Percentiles rank a stretch among this genome's conserved stretches.
phyloP scores from a whole-genome alignment of 2,113 vertebrate genomes.

The Nerophis lumbriciformis region DNA sequence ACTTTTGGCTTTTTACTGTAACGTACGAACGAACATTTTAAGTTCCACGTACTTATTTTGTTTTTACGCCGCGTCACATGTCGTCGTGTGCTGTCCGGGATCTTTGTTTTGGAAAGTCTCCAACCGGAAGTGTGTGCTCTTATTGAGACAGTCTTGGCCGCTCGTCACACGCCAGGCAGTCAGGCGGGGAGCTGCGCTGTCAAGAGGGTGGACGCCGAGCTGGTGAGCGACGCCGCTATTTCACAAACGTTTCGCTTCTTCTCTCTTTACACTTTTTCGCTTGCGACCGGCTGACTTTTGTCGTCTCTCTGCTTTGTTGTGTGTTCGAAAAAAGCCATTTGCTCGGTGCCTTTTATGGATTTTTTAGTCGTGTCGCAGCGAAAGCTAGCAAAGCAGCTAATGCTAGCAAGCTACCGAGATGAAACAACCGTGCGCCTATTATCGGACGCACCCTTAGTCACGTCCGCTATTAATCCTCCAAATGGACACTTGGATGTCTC shows the following conservation, averaged over 20 bases:
- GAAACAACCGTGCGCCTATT: constrained; percentile 30
- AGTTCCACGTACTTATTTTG: too few relatives aligned
- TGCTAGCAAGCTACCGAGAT: constrained; percentile 42
- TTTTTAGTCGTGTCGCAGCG: constrained; percentile 60
- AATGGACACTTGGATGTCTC: too few relatives aligned
- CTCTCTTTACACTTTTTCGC: background rate
- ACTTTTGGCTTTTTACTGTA: too few relatives aligned
- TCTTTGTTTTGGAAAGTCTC: background rate
- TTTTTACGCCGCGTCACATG: too few relatives aligned
- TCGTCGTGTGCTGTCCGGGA: background rate
- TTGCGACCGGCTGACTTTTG: background rate
- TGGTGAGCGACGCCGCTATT: constrained; percentile 69
- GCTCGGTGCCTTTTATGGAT: constrained; percentile 4
- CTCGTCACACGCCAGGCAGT: constrained; percentile 45
- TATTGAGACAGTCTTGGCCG: constrained; percentile 30
- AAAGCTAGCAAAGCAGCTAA: constrained; percentile 57
- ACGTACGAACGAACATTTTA: too few relatives aligned
- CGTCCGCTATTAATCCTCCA: background rate
- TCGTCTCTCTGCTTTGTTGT: background rate
- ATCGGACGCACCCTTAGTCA: constrained; percentile 33
- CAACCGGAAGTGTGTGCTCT: background rate
- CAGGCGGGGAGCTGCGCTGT: constrained; percentile 74
- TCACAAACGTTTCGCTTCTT: constrained; percentile 18
- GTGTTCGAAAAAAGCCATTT: background rate
- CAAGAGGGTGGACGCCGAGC: constrained; percentile 74